Evolutionary conservation across 2,797 vertebrate genomes (phyloP), one percentile per base, ranked within the genome.

Genomic region (Thunnus albacares): DNA sequence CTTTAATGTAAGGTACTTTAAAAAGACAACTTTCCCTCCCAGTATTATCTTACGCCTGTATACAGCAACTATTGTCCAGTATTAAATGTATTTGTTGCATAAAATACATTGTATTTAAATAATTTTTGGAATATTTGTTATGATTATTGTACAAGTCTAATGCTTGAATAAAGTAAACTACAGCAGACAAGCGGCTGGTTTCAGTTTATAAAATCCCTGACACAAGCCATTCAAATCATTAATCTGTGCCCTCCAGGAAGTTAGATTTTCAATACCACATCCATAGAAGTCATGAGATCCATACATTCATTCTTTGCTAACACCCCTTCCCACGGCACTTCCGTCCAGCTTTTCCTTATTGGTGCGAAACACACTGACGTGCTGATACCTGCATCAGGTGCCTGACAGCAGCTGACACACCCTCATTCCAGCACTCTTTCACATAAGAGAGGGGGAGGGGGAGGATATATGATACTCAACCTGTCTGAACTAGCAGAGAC

Each of bases 51-150:
- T 41, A 35, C 14, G 4, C 24, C 58, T 30, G 47, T 57, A 69
- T 9, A 81, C 14, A 26, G 13, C 4, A 7, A 41, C 6, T 67
- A 20, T n/a, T 66, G 24, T 76, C 64, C 67, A 69, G 49, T 41
- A 6, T 67, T 53, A 11, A 88, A 90, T 93, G 90, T 93, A 90
- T 92, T 89, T 89, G 45, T 90, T 63, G 43, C 57, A 76, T 74
- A 22, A 70, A 73, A 68, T 61, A 64, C 0, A 41, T 69, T 68
- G 33, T 78, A 79, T 89, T 76, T 84, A 77, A 84, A 73, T 81
- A 24, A 18, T 65, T 22, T 51, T 57, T 69, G 41, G 24, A 77
- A 51, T 73, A 35, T 63, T 38, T 69, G 26, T 87, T 61, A 45
- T 49, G 35, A 70, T 75, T 69, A 82, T 61, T 75, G 41, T 78